Percentiles rank a stretch among this genome's conserved stretches.
Conservation (phyloP, 1,140 invertebrate genomes). For the Hesperophylax magnus region DNA sequence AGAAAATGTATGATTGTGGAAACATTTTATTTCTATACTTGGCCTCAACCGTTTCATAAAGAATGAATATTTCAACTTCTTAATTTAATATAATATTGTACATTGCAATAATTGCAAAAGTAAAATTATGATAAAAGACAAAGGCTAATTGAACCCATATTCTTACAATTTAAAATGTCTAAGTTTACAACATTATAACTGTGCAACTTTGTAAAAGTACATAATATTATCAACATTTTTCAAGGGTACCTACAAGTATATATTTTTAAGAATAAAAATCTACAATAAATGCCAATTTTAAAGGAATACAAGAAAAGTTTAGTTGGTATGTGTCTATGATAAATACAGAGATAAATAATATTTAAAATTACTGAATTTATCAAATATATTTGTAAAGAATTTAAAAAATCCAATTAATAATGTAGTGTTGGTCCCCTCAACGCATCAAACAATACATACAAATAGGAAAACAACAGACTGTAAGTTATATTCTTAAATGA, state of each 20-base stretch:
- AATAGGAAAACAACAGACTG: constrained; percentile 12
- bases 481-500: constrained; percentile 13
- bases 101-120: constrained; percentile 38
- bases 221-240: constrained; percentile 25
- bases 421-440: constrained; percentile 29
- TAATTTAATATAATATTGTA: constrained; percentile 40
- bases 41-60: constrained; percentile 48
- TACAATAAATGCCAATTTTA: constrained; percentile 43
- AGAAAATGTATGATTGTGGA: constrained; percentile 33
- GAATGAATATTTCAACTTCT: constrained; percentile 46
- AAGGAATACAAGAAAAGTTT: constrained; percentile 24
- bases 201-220: constrained; percentile 39
- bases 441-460: constrained; percentile 6
- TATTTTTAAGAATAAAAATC: constrained; percentile 36
- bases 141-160: constrained; percentile 36
- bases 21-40: constrained; percentile 48
- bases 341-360: constrained; percentile 11
- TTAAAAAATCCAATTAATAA: constrained; percentile 1
- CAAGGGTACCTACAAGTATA: constrained; percentile 34
- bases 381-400: constrained; percentile 1
- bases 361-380: constrained; percentile 10
- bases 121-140: constrained; percentile 36
- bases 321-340: background rate
- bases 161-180: constrained; percentile 42
- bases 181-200: constrained; percentile 31